phyloP scores from a whole-genome alignment of 2,113 vertebrate species.

The Phasianus colchicus region DNA sequence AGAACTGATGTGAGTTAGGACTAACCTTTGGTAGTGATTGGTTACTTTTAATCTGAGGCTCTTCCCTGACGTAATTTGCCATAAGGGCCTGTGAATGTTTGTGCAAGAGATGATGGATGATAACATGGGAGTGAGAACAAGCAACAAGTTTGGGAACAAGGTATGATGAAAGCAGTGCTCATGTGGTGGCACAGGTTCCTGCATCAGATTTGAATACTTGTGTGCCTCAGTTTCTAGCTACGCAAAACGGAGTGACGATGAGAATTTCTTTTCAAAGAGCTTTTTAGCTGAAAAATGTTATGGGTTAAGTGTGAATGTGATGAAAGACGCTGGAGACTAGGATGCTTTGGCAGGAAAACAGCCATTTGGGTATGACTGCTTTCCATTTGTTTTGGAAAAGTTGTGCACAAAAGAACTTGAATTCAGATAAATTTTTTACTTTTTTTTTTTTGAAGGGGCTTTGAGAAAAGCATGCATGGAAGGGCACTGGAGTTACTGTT shows the following conservation, averaged over 20 bases:
- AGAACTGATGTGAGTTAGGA: background rate
- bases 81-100: background rate
- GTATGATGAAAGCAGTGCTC: background rate
- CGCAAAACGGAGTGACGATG: background rate
- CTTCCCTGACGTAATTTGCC: background rate
- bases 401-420: background rate
- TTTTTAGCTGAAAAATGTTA: background rate
- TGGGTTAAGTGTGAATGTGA: slow-evolving; percentile 5
- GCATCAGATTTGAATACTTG: background rate
- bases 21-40: background rate
- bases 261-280: slow-evolving; percentile 6
- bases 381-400: background rate
- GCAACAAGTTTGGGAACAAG: background rate
- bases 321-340: background rate
- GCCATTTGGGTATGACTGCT: background rate
- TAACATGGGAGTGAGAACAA: background rate
- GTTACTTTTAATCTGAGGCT: background rate
- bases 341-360: background rate
- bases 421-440: background rate
- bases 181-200: background rate
- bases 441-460: background rate
- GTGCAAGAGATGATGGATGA: background rate
- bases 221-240: slow-evolving; percentile 13
- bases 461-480: background rate
- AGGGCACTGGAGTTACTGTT: background rate